These are phyloP conservation scores for Lacerta bilineata DNA, from an alignment of 2,797 vertebrate species.

Conservation along the genomic window DNA sequence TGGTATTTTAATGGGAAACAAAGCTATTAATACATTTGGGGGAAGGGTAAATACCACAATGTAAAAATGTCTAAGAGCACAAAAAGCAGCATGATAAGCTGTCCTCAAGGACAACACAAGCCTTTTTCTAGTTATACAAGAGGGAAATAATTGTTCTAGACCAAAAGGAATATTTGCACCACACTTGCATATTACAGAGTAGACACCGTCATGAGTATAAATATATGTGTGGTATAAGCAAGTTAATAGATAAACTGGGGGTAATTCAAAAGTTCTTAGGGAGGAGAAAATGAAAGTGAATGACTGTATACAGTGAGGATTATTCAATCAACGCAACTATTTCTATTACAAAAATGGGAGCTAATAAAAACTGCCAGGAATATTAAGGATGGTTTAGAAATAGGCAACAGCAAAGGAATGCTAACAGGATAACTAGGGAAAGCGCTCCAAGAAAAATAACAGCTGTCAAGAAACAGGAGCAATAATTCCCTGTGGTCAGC, in stretches of 20 bases:
- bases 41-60: not conserved
- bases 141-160: too few relatives aligned
- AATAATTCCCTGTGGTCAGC: not conserved
- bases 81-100: not conserved
- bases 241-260: not conserved
- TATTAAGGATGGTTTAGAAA: slow-evolving; percentile 40
- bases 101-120: not conserved
- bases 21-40: not conserved
- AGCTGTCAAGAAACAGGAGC: not conserved
- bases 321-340: not conserved
- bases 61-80: not conserved
- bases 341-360: slow-evolving; percentile 35
- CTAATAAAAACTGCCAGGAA: slow-evolving; percentile 46
- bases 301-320: not conserved
- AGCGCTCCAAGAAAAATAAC: not conserved
- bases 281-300: not conserved
- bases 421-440: slow-evolving; percentile 47
- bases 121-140: not conserved
- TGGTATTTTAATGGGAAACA: not conserved
- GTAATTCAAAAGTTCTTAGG: not conserved
- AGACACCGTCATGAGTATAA: not conserved
- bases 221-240: not conserved
- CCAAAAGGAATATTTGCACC: too few relatives aligned
- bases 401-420: slow-evolving; percentile 36
- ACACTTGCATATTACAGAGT: too few relatives aligned